A percentile compares a stretch with the other conserved stretches of the same genome.
Evolutionary conservation across 2,888 invertebrate genomes (phyloP).

Genomic region (Acleris laterana): DNA sequence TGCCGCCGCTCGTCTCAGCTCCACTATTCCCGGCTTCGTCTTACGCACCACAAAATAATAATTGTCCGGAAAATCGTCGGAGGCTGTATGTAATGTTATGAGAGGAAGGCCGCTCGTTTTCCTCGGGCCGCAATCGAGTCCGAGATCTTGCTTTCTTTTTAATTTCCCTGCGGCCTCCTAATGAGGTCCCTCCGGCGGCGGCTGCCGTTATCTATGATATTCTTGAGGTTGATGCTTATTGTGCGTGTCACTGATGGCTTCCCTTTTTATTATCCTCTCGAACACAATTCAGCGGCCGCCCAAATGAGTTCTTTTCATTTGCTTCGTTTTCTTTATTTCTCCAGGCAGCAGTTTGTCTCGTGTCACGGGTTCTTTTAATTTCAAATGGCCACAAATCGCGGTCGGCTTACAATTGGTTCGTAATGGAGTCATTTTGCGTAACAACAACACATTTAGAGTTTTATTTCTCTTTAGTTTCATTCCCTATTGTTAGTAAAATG

Average conservation of each 20-base stretch:
- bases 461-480: conserved; percentile 18
- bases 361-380: conserved; percentile 77
- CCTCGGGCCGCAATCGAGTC: conserved; percentile 81
- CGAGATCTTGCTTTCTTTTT: conserved; percentile 84
- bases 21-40: conserved; percentile 71
- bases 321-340: conserved; percentile 83
- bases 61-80: conserved; percentile 83
- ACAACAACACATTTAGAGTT: conserved; percentile 35
- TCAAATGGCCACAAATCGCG: conserved; percentile 62
- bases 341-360: conserved; percentile 81
- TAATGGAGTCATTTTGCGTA: conserved; percentile 52
- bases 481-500: conserved; percentile 45
- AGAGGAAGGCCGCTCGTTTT: conserved; percentile 79
- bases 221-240: conserved; percentile 85
- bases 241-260: conserved; percentile 85
- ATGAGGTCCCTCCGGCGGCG: conserved; percentile 80
- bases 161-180: conserved; percentile 85
- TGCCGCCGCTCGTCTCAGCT: conserved; percentile 56
- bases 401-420: conserved; percentile 54
- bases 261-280: conserved; percentile 84
- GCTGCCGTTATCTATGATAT: conserved; percentile 83
- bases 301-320: conserved; percentile 83
- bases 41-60: conserved; percentile 85
- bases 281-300: conserved; percentile 82
- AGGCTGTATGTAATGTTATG: conserved; percentile 84